Evolutionary conservation across 2,888 invertebrate species (phyloP).

Genomic region (Fragum fragum): DNA sequence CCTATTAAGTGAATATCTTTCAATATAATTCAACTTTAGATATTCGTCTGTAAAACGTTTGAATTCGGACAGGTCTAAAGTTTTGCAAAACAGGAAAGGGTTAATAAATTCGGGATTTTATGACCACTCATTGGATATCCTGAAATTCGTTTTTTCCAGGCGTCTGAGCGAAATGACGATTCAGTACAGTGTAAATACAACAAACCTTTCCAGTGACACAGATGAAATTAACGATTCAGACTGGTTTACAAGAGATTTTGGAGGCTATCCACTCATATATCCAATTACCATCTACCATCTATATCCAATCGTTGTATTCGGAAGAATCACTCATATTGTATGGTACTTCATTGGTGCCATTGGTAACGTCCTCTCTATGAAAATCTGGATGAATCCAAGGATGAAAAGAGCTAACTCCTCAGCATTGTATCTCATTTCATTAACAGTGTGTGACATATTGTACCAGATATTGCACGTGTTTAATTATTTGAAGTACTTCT

Average conservation of each 20-base stretch:
- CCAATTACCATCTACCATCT: constrained; percentile 56
- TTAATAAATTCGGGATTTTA: too few relatives aligned
- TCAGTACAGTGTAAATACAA: constrained; percentile 8
- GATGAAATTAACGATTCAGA: background rate
- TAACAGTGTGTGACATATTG: constrained; percentile 82
- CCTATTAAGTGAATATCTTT: too few relatives aligned
- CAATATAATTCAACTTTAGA: too few relatives aligned
- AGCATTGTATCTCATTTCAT: constrained; percentile 83
- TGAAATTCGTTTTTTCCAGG: too few relatives aligned
- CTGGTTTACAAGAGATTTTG: constrained; percentile 18
- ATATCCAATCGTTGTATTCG: constrained; percentile 77
- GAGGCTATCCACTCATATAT: constrained; percentile 49
- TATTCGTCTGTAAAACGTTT: too few relatives aligned
- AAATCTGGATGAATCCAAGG: constrained; percentile 82
- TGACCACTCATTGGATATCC: too few relatives aligned
- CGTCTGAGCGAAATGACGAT: background rate
- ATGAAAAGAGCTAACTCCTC: constrained; percentile 84
- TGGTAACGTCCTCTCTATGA: constrained; percentile 83
- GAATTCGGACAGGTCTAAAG: too few relatives aligned
- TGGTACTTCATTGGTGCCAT: constrained; percentile 83
- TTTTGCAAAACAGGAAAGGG: too few relatives aligned
- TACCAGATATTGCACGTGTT: constrained; percentile 81
- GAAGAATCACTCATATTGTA: constrained; percentile 80
- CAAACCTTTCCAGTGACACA: background rate
- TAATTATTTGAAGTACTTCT: constrained; percentile 83